Base-by-base conservation (phyloP, 2,888 invertebrate species). In the Abrostola triplasia region DNA sequence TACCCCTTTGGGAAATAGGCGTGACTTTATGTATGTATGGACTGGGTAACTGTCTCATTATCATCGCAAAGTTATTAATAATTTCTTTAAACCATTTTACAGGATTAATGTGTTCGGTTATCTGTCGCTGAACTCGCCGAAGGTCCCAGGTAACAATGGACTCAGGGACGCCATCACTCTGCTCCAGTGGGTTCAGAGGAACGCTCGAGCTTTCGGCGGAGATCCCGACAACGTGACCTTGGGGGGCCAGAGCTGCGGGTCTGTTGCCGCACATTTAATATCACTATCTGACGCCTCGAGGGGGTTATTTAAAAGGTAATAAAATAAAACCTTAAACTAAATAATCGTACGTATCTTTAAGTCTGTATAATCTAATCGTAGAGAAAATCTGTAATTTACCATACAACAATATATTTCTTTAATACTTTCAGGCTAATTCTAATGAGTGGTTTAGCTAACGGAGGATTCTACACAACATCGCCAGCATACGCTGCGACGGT, bases 111-210 rank as follows among this genome's bases (percentile, higher is more conserved):
- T 86, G 9, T 82, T 90, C 40, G 90, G 90, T 24, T 90, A 84
- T 61, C 73, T 90, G 0, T 85, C 83, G 0, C 75, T 87, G 35
- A 81, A 80, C 54, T 74, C 82, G 6, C 11, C 70, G 8, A 50
- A 73, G 41, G 65, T 87, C 5, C 88, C 88, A 5, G 88, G 88
- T 7, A 89, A 89, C 69, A 77, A 75, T 11, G 86, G 83, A 5
- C 76, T 87, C n/a, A 77, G 86, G 6, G 87, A 86, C 62, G 49
- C 57, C 35, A 54, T 85, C 42, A 76, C 77, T 1, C 62, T 81
- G 7, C 74, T 86, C 37, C 73, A 73, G 10, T 87, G 87, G 87
- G 77, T 87, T 36, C 71, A 73, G 64, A 76, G 54, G 12, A 85
- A 86, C 59, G 82, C 81, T 5, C 37, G 50, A 0, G 62, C 67